Base-by-base conservation (phyloP, 2,797 vertebrate genomes). In the Fundulus diaphanus region DNA sequence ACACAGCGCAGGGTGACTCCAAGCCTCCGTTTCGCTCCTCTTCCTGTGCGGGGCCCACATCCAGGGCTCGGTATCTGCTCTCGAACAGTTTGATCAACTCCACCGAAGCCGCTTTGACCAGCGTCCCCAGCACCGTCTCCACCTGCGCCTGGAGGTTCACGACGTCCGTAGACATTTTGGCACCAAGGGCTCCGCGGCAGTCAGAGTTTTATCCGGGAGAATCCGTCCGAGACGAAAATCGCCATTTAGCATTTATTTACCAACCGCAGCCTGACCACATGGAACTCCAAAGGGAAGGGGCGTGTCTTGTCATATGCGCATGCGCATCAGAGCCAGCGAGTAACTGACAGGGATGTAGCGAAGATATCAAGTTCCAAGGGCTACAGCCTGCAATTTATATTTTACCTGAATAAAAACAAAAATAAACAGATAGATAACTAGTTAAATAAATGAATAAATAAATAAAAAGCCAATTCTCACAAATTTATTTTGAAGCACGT, bases 21-120 rank as follows among this genome's bases (percentile, higher is more conserved):
- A 5, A 1, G 22, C 52, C 46, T 48, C 48, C 67, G 5, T 15
- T 65, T 24, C 12, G 35, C 11, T 3, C 8, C 0, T 0, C 20
- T 27, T 56, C 35, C 51, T 9, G n/a, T 2, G 24, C 49, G 68
- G 52, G 86, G 87, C 82, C 83, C 83, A 7, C 35, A 18, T 74
- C 78, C 57, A 42, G 29, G 18, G 82, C 85, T 75, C 80, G 57
- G 74, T 85, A 92, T 22, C 87, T 89, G 83, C 88, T 89, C 90
- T 96, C 93, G 82, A 96, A 96, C 87, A 96, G 90, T 85, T 91
- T 90, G 67, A 91, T 93, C 37, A 95, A 86, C 90, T 96, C 94
- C 83, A 83, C 78, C 49, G 93, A 85, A 27, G 95, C 94, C 48
- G 90, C 92, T 80, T 90, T 94, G 18, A 95, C 78, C 78, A 96